These are phyloP conservation scores for Rallus limicola DNA, from an alignment of 2,113 vertebrate species.

Conservation along the genomic window DNA sequence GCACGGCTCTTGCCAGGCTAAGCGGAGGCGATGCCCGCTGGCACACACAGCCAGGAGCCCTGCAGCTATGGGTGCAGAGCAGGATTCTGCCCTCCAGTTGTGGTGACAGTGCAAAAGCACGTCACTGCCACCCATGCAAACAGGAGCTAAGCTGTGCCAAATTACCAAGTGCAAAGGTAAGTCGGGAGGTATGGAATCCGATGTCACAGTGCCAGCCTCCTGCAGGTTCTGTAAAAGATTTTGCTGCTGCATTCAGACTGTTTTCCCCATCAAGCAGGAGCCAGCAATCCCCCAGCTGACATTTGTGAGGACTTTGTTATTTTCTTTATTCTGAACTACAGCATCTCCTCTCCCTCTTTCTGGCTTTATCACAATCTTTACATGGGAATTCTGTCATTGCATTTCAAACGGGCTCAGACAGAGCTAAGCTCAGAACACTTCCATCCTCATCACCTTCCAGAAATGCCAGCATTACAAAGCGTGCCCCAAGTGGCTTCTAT, in stretches of 20 bases:
- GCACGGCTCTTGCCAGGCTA: neutral
- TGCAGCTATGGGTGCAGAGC: neutral
- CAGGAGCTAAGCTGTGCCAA: fast-evolving
- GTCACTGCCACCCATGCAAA: fast-evolving
- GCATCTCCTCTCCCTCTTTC: constrained; percentile 10
- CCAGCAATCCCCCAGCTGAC: neutral
- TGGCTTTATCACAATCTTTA: neutral
- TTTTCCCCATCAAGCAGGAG: neutral
- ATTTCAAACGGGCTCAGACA: constrained; percentile 17
- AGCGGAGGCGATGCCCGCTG: neutral
- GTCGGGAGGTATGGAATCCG: neutral
- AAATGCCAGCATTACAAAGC: constrained; percentile 39
- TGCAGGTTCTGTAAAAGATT: neutral
- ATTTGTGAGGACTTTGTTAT: neutral
- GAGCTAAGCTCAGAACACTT: neutral
- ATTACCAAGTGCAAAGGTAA: neutral
- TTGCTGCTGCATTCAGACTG: neutral
- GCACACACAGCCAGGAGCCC: neutral
- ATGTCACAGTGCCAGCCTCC: neutral
- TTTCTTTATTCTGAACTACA: neutral
- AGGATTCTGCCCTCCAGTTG: neutral
- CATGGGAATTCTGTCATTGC: neutral
- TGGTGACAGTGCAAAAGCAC: neutral
- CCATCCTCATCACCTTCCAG: neutral
- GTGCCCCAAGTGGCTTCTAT: constrained; percentile 53